These are phyloP conservation scores for Euplexia lucipara DNA, from an alignment of 2,888 invertebrate species.

Conservation along the genomic window DNA sequence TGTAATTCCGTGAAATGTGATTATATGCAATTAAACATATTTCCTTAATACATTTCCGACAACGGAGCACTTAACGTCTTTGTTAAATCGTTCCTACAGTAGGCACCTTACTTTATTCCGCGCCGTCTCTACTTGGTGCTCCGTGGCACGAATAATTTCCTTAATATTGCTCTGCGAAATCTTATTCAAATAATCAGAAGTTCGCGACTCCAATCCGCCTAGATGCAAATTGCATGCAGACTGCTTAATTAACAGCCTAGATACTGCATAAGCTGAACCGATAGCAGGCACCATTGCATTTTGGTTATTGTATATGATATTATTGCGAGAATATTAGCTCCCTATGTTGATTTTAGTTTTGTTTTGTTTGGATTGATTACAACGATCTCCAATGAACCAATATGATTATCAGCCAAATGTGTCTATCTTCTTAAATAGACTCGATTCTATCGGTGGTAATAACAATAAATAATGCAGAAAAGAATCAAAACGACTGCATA, in stretches of 20 bases:
- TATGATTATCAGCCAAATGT: background rate
- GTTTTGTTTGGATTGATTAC: background rate
- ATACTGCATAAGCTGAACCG: conserved; percentile 64
- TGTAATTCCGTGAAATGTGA: conserved; percentile 37
- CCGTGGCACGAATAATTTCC: conserved; percentile 80
- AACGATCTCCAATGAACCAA: conserved; percentile 11
- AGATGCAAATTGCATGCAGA: conserved; percentile 85
- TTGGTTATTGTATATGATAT: conserved; percentile 49
- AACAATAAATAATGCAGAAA: conserved; percentile 50
- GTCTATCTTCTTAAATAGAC: conserved; percentile 6
- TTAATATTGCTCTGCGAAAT: conserved; percentile 82
- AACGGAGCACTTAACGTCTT: conserved; percentile 51
- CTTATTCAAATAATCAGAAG: conserved; percentile 87
- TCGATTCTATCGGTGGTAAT: conserved; percentile 20
- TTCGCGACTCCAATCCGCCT: conserved; percentile 82
- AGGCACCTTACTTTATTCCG: conserved; percentile 61
- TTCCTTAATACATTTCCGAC: conserved; percentile 43
- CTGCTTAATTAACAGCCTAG: conserved; percentile 80
- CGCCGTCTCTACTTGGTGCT: conserved; percentile 67
- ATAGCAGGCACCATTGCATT: conserved; percentile 62
- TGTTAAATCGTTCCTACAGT: conserved; percentile 54
- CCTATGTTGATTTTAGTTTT: conserved; percentile 11
- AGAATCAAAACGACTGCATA: conserved; percentile 55
- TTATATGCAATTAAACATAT: conserved; percentile 48
- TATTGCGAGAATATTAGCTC: conserved; percentile 8